Percentiles rank a stretch among this genome's conserved stretches.
Evolutionary conservation across 2,888 invertebrate species (phyloP).

Genomic region (Caenorhabditis sinica): DNA sequence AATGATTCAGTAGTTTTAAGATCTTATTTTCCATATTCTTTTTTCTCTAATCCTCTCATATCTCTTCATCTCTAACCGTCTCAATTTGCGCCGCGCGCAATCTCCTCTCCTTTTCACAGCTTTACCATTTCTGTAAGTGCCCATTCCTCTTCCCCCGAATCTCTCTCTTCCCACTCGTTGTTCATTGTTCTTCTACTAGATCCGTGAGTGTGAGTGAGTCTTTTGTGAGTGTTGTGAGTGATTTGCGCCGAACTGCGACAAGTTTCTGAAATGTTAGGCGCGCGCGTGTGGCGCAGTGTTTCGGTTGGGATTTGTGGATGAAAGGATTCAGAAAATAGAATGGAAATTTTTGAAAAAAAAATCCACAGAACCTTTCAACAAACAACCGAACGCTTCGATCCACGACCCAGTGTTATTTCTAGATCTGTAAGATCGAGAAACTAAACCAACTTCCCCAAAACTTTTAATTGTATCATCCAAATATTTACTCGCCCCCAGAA

Average conservation of each 20-base stretch:
- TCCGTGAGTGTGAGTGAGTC: slow-evolving; percentile 30
- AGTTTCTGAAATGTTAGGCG: slow-evolving; percentile 36
- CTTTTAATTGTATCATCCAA: slow-evolving; percentile 41
- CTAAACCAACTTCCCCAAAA: slow-evolving; percentile 42
- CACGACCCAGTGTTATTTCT: slow-evolving; percentile 37
- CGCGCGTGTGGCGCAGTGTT: slow-evolving; percentile 48
- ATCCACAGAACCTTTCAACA: slow-evolving; percentile 14
- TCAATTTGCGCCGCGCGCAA: slow-evolving; percentile 52
- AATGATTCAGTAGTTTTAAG: slow-evolving; percentile 34
- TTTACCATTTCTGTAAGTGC: slow-evolving; percentile 29
- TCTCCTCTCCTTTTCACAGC: slow-evolving; percentile 7
- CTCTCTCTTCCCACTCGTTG: slow-evolving; percentile 15
- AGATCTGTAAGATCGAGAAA: slow-evolving; percentile 27
- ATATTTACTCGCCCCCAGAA: slow-evolving; percentile 25
- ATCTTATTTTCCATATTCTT: not conserved
- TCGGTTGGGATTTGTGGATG: slow-evolving; percentile 46
- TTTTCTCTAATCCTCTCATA: not conserved
- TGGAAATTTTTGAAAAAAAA: slow-evolving; percentile 21
- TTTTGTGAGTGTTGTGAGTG: slow-evolving; percentile 38
- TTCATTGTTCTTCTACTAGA: slow-evolving; percentile 3
- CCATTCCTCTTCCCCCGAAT: slow-evolving; percentile 11
- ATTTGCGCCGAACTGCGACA: slow-evolving; percentile 17
- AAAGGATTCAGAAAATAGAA: slow-evolving; percentile 22
- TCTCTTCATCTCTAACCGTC: slow-evolving; percentile 12
- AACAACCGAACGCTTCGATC: slow-evolving; percentile 56